These are phyloP conservation scores for Todiramphus saurophagus DNA, from an alignment of 2,113 vertebrate species.

Conservation along the genomic window DNA sequence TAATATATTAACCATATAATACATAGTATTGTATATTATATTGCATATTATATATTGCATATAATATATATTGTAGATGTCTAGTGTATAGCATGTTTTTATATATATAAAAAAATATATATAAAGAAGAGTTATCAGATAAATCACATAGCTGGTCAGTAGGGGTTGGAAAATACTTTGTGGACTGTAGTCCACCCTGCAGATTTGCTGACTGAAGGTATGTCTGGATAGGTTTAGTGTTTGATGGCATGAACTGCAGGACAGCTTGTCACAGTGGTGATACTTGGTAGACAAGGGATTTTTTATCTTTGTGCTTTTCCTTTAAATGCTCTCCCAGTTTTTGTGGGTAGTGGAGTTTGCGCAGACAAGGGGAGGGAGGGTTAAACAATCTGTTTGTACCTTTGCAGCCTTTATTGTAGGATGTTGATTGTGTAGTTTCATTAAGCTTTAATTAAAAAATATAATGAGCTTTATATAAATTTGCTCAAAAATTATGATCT, in stretches of 20 bases:
- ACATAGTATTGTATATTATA: background rate
- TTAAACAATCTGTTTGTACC: background rate
- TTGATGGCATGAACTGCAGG: background rate
- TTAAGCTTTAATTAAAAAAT: background rate
- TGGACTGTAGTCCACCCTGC: background rate
- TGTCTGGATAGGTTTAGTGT: background rate
- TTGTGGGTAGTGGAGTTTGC: background rate
- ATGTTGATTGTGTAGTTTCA: background rate
- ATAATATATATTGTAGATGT: background rate
- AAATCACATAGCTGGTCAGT: background rate
- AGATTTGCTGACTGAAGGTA: background rate
- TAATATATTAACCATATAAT: background rate
- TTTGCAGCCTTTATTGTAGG: background rate
- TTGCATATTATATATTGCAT: background rate
- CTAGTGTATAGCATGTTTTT: background rate
- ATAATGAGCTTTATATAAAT: background rate
- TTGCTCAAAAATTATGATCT: background rate
- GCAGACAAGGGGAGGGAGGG: no score
- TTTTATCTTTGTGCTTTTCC: background rate
- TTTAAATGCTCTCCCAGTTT: background rate
- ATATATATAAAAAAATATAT: background rate
- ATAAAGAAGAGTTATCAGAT: background rate
- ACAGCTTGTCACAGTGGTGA: background rate
- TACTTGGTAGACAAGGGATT: background rate
- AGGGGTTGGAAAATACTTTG: background rate